A percentile compares a stretch with the other conserved stretches of the same genome.
Conservation (phyloP, 2,797 vertebrate genomes). For the Knipowitschia caucasica region DNA sequence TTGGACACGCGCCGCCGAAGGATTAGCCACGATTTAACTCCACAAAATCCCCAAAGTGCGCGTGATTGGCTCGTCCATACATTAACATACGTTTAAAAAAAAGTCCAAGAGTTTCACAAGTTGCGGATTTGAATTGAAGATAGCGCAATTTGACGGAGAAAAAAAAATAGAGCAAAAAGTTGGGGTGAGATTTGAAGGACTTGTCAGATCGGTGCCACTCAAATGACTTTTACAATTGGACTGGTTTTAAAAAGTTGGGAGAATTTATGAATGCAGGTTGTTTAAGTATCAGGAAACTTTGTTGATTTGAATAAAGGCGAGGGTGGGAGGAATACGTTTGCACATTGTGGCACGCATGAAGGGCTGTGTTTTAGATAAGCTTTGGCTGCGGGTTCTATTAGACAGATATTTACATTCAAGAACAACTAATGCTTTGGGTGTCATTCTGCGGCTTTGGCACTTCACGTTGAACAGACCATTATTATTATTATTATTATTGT, state of each 20-base stretch:
- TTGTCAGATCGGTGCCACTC: constrained; percentile 4
- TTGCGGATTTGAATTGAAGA: constrained; percentile 5
- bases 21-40: constrained; percentile 9
- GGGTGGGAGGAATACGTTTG: background rate
- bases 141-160: constrained; percentile 1
- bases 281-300: background rate
- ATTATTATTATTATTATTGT: no score
- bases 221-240: background rate
- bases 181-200: background rate
- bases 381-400: no score
- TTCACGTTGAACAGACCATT: no score
- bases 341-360: background rate
- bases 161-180: no score
- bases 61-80: constrained; percentile 2
- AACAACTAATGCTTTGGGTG: no score
- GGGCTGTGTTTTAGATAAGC: no score
- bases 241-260: background rate
- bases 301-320: background rate
- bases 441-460: background rate
- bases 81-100: constrained; percentile 9
- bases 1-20: constrained; percentile 1
- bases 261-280: background rate
- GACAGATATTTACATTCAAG: no score
- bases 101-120: background rate
- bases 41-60: background rate